phyloP scores from a whole-genome alignment of 2,888 invertebrate genomes.

The Trissolcus brochymenae region DNA sequence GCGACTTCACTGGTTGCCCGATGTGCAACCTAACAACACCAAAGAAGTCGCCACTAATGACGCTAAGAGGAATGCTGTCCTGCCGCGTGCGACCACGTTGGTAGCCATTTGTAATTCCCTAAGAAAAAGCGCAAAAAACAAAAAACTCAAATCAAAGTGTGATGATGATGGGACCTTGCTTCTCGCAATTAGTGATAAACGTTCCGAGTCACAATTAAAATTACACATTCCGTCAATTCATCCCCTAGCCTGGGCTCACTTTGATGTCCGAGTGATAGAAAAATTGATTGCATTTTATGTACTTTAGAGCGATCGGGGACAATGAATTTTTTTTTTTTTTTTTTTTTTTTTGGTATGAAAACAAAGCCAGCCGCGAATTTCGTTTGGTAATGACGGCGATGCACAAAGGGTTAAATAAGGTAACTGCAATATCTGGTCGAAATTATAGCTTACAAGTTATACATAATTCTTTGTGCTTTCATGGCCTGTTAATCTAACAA shows the following conservation, averaged over 20 bases:
- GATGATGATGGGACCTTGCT: conserved; percentile 69
- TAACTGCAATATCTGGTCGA: too few species aligned
- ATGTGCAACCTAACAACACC: conserved; percentile 61
- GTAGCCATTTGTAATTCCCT: conserved; percentile 74
- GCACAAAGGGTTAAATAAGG: neutral
- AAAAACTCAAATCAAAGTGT: conserved; percentile 71
- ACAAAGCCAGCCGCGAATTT: too few species aligned
- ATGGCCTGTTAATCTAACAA: conserved; percentile 28
- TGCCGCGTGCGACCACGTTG: conserved; percentile 68
- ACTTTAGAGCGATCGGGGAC: too few species aligned
- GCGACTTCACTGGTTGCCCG: conserved; percentile 45
- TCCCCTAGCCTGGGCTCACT: neutral
- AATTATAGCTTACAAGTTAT: neutral
- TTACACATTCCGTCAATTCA: conserved; percentile 60
- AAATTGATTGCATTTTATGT: too few species aligned
- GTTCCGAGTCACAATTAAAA: conserved; percentile 69
- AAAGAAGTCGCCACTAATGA: conserved; percentile 73
- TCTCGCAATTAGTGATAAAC: conserved; percentile 69
- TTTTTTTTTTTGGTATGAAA: too few species aligned
- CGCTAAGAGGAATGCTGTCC: conserved; percentile 74
- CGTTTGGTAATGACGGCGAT: too few species aligned
- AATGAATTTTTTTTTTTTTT: too few species aligned
- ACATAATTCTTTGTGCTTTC: conserved; percentile 20
- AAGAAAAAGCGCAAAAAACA: conserved; percentile 62
- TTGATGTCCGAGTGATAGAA: too few species aligned